Percentiles rank a stretch among this genome's conserved stretches.
phyloP scores from a whole-genome alignment of 2,888 invertebrate genomes.

The Lysandra bellargus region DNA sequence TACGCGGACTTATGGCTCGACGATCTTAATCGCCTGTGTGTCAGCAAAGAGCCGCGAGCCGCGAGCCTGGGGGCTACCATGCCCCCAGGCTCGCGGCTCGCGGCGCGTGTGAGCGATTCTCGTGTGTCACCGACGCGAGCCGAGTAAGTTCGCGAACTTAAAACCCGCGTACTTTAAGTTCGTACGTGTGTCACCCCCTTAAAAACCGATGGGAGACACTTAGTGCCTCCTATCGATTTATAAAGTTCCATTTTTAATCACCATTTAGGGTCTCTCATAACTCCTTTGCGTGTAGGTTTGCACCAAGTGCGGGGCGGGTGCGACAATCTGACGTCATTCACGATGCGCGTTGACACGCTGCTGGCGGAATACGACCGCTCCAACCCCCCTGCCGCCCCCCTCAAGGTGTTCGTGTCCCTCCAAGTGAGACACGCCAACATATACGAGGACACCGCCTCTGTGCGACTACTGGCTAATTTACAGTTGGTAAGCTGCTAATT shows the following conservation, averaged over 20 bases:
- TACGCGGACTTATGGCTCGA: no score
- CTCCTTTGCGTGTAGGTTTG: neutral
- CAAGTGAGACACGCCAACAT: conserved; percentile 83
- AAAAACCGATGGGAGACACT: no score
- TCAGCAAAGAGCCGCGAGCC: no score
- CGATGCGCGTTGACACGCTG: conserved; percentile 59
- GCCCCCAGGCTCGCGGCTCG: no score
- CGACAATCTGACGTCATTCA: conserved; percentile 55
- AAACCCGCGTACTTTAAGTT: no score
- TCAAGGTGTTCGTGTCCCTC: conserved; percentile 77
- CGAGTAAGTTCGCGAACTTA: no score
- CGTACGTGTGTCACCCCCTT: no score
- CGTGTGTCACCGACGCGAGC: no score
- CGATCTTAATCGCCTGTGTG: no score
- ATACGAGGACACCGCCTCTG: conserved; percentile 82
- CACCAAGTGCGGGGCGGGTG: conserved; percentile 41
- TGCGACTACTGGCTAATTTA: conserved; percentile 71
- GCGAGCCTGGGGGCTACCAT: no score
- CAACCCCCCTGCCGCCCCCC: conserved; percentile 51
- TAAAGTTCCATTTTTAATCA: no score
- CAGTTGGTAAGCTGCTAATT: conserved; percentile 73
- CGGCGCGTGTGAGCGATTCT: no score
- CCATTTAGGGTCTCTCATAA: neutral
- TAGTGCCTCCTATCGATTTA: neutral
- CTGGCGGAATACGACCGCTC: conserved; percentile 71